phyloP scores from a whole-genome alignment of 2,113 vertebrate species.

The Pampusana beccarii region DNA sequence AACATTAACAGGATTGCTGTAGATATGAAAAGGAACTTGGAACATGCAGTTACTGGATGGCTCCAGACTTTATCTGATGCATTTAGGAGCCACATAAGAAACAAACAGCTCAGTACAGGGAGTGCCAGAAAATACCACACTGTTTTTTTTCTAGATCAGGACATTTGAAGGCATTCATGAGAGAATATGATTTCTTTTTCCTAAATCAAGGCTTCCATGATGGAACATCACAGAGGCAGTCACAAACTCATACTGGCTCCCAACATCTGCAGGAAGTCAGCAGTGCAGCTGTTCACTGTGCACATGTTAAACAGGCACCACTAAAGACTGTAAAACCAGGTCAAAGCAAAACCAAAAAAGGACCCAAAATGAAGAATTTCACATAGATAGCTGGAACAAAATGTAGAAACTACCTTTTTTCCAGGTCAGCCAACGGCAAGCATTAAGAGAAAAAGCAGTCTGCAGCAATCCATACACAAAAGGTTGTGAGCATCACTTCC shows the following conservation, averaged over 20 bases:
- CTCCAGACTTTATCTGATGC: background rate
- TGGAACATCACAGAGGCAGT: background rate
- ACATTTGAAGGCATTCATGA: background rate
- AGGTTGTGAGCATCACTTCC: background rate
- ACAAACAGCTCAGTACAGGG: background rate
- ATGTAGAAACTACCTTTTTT: background rate
- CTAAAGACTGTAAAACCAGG: background rate
- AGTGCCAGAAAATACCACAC: background rate
- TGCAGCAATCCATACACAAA: background rate
- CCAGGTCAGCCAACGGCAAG: background rate
- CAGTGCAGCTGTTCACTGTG: background rate
- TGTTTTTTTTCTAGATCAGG: background rate
- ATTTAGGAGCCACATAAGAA: background rate
- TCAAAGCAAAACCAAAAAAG: background rate
- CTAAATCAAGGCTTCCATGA: background rate
- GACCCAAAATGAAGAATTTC: background rate
- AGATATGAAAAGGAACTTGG: background rate
- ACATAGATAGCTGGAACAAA: background rate
- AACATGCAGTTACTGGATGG: background rate
- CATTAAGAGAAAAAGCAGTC: background rate
- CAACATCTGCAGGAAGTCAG: background rate
- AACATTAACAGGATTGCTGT: background rate
- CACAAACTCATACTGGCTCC: background rate
- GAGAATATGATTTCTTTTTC: background rate
- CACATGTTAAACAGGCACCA: background rate